phyloP scores from a whole-genome alignment of 1,140 invertebrate species.

The Hyphantria cunea region DNA sequence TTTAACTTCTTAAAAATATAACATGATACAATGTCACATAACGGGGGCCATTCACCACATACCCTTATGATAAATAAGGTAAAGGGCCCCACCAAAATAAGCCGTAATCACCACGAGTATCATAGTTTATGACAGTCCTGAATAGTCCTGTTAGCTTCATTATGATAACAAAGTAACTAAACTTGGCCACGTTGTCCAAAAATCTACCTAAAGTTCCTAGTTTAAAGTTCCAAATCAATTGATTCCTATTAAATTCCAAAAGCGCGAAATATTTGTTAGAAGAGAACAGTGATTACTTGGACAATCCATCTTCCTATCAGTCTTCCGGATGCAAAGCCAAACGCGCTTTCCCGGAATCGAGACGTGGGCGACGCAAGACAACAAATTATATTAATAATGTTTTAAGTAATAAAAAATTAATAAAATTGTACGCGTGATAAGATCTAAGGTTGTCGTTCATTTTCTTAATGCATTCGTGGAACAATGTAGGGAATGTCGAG shows the following conservation, averaged over 20 bases:
- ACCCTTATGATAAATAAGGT: too few relatives aligned
- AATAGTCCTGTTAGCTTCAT: too few relatives aligned
- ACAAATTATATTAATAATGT: constrained; percentile 81
- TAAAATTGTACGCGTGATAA: constrained; percentile 70
- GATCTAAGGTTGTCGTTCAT: constrained; percentile 43
- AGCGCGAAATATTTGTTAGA: constrained; percentile 13
- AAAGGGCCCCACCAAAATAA: too few relatives aligned
- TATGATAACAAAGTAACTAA: too few relatives aligned
- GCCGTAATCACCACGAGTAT: too few relatives aligned
- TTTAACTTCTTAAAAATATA: too few relatives aligned
- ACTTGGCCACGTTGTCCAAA: too few relatives aligned
- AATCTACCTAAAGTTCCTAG: too few relatives aligned
- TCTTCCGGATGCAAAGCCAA: constrained; percentile 63
- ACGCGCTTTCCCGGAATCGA: constrained; percentile 48
- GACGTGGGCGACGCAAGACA: constrained; percentile 63
- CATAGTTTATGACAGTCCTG: too few relatives aligned
- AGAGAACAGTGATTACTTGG: constrained; percentile 10
- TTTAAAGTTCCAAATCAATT: too few relatives aligned
- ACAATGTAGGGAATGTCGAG: constrained; percentile 53
- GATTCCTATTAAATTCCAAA: neutral
- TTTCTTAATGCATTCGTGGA: constrained; percentile 56
- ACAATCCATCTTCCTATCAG: constrained; percentile 60
- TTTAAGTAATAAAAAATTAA: constrained; percentile 79
- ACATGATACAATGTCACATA: too few relatives aligned
- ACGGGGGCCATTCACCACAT: too few relatives aligned